Evolutionary conservation across 1,140 invertebrate species (phyloP).

Genomic region (Drosophila ogumai): DNA sequence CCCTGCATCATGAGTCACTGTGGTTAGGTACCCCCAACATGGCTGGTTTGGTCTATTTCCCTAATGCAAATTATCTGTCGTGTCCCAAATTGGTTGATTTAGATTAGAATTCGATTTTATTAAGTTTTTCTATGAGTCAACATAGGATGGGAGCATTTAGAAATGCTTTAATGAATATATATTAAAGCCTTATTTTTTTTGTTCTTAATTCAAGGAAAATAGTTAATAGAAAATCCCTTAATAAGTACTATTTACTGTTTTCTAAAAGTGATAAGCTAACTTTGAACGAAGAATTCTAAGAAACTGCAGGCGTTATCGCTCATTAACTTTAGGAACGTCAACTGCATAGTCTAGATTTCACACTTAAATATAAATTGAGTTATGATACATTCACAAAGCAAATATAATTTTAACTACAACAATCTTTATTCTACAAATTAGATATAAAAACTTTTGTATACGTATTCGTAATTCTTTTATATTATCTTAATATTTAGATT

Average conservation of each 20-base stretch:
- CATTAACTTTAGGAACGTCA: background rate
- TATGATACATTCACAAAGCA: background rate
- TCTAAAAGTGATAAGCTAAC: background rate
- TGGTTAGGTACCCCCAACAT: background rate
- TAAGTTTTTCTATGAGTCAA: slow-evolving; percentile 14
- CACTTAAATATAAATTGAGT: background rate
- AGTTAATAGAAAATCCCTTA: background rate
- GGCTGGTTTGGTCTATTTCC: background rate
- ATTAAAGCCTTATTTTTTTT: background rate
- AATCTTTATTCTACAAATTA: background rate
- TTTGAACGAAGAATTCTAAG: background rate
- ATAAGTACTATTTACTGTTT: background rate
- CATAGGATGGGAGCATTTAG: background rate
- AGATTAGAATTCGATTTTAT: background rate
- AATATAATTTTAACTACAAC: background rate
- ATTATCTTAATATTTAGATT: too few species aligned
- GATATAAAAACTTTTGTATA: background rate
- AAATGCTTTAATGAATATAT: background rate
- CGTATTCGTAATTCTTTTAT: too few species aligned
- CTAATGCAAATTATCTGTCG: slow-evolving; percentile 19
- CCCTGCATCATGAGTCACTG: slow-evolving; percentile 8
- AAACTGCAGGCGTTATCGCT: background rate
- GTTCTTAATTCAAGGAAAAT: background rate
- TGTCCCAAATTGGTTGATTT: slow-evolving; percentile 4
- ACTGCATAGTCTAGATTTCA: background rate